A percentile compares a stretch with the other conserved stretches of the same genome.
Evolutionary conservation across 2,888 invertebrate species (phyloP).

Genomic region (Oxytorus armatus): DNA sequence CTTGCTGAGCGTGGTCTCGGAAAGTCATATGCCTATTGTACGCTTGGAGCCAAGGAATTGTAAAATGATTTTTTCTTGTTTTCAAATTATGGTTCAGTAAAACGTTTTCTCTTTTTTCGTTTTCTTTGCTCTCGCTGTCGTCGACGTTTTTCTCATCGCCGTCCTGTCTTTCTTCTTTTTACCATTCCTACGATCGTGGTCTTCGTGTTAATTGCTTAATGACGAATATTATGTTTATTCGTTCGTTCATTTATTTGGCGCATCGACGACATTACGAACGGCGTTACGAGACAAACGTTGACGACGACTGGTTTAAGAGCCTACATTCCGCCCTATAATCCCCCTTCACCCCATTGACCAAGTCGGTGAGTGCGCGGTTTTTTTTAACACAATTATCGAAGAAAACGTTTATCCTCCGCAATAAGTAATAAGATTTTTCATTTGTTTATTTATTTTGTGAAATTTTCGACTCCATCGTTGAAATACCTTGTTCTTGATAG

Average conservation of each 20-base stretch:
- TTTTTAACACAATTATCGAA: constrained; percentile 40
- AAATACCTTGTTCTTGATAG: constrained; percentile 43
- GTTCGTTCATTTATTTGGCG: constrained; percentile 56
- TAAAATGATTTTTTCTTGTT: constrained; percentile 63
- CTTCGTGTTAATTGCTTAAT: constrained; percentile 51
- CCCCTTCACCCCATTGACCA: not conserved
- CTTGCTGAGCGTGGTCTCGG: constrained; percentile 71
- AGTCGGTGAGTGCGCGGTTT: constrained; percentile 22
- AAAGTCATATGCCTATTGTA: constrained; percentile 74
- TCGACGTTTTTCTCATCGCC: constrained; percentile 39
- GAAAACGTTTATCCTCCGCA: constrained; percentile 67
- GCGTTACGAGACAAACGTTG: constrained; percentile 36
- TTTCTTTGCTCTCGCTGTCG: constrained; percentile 30
- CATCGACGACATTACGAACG: constrained; percentile 47
- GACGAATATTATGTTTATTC: constrained; percentile 48
- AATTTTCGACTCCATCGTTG: constrained; percentile 54
- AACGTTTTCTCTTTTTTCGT: constrained; percentile 55
- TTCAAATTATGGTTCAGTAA: constrained; percentile 59
- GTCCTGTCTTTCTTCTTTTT: constrained; percentile 17
- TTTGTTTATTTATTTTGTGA: constrained; percentile 46
- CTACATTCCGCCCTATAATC: not conserved
- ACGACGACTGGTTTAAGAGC: constrained; percentile 30
- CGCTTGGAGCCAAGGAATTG: constrained; percentile 74
- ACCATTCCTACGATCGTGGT: constrained; percentile 63
- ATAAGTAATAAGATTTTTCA: constrained; percentile 67